Evolutionary conservation across 2,888 invertebrate genomes (phyloP), one percentile per base, ranked within the genome.

Genomic region (Anodontia alba): DNA sequence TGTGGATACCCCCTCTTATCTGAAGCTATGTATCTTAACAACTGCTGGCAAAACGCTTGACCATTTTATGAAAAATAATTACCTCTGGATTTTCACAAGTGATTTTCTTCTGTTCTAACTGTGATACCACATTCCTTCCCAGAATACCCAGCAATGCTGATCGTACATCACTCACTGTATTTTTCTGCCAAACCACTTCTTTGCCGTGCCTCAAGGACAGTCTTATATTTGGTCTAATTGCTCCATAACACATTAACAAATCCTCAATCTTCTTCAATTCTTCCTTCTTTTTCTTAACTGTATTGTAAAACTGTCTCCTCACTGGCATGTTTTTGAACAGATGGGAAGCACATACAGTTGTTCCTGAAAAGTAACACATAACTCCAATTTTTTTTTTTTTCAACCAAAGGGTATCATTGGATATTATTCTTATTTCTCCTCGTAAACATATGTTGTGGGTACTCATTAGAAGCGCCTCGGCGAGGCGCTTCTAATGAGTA

Each of bases 291-390:
- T 94, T 94, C 77, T 94, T 95, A 0, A 91, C 89, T 33, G 94
- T 94, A 73, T 92, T 95, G 74, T 95, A 94, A 79, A 94, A 94
- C 90, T 96, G 96, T 82, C 95, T 95, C 23, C 96, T 93, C 0
- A 96, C 96, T 23, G 96, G 96, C 29, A 96, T 87, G 79, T 95
- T 95, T 88, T 95, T 95, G 90, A 96, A 96, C 62, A 96, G 90
- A 79, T 95, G 93, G 42, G 89, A 92, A 1, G 95, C 95, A 78
- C 93, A 92, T 0, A 96, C 93, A 7, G 95, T 95, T 15, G 96
- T 96, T 42, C 96, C 96, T 96, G 87, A 5, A 86, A 72, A 66
- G 51, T 38, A n/a, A 54, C 38, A 38, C 38, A 38, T n/a, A n/a
- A n/a, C n/a, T 17, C n/a, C n/a, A n/a, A n/a, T n/a, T n/a, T n/a